Base-by-base conservation (phyloP, 30 jellyfish, hydroid and myxozoan species). In the Aurelia sp. region DNA sequence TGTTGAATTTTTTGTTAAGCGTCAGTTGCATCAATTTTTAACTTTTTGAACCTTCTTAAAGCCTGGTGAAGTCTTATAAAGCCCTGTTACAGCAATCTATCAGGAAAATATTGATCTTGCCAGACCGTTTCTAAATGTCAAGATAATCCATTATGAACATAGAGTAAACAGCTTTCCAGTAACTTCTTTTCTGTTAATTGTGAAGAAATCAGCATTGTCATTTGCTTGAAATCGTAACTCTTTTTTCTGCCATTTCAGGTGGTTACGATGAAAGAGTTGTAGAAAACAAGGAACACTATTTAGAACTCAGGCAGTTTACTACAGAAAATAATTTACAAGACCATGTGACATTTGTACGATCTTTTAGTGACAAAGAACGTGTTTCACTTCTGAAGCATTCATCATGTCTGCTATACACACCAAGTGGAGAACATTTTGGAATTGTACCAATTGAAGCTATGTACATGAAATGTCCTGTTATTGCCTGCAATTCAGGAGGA, bases 401-500 rank as follows among this genome's bases (percentile, higher is more conserved):
- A 19, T 87, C 97, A 5, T 89, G 97, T 71, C 85, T 94, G 13
- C 71, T 94, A 21, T 94, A 94, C 88, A 94, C 99, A 3, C 99
- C 99, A 22, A 83, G 96, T 53, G 81, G 75, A 11, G 99, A 94
- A 77, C 99, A 94, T 78, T 94, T 94, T 89, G 99, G 99, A 8
- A 76, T 94, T 55, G 99, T 94, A 22, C 99, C 99, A 31, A 82
- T 94, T 41, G 99, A 94, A 78, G 96, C 99, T 0, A 94, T 94
- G 99, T 89, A 71, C 73, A 88, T 89, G 97, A 73, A 51, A 66
- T 88, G 97, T 70, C 99, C 99, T 40, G 99, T 94, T 3, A 89
- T 94, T 17, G 99, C 97, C 40, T 89, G 97, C 88, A 84, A 94
- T 31, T 82, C 97, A 74, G 99, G 99, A 20, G 99, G 99, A 8